Evolutionary conservation across 2,113 vertebrate species (phyloP).

Genomic region (Dunckerocampus dactyliophorus): DNA sequence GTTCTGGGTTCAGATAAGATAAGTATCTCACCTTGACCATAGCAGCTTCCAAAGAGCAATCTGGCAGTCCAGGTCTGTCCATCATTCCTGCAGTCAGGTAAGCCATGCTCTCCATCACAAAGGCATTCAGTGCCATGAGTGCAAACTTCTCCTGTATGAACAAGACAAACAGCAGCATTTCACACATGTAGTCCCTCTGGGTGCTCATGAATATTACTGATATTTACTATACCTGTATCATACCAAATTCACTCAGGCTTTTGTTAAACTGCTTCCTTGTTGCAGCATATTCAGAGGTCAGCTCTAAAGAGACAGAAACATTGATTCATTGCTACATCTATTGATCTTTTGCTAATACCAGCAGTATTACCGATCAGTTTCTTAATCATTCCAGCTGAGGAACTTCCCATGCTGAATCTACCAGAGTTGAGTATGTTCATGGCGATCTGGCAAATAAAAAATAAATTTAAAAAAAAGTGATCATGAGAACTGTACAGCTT

Average conservation of each 20-base stretch:
- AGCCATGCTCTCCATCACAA: conserved; percentile 98
- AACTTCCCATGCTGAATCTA: conserved; percentile 92
- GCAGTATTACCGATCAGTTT: conserved; percentile 82
- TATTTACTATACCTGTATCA: conserved; percentile 84
- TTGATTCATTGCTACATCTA: neutral
- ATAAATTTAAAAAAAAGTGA: neutral
- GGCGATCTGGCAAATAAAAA: conserved; percentile 76
- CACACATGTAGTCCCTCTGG: neutral
- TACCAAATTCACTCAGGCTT: conserved; percentile 87
- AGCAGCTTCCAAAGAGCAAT: conserved; percentile 93
- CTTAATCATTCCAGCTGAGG: conserved; percentile 85
- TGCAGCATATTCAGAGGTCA: conserved; percentile 86
- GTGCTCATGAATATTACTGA: neutral
- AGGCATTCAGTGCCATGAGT: conserved; percentile 84
- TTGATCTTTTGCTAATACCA: neutral
- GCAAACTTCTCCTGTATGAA: conserved; percentile 88
- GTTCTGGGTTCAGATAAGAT: no score
- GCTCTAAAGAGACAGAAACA: conserved; percentile 57
- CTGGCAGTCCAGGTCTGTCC: conserved; percentile 85
- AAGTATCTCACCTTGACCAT: conserved; percentile 86
- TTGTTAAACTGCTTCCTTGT: conserved; percentile 91
- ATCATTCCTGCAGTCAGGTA: conserved; percentile 96
- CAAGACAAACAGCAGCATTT: neutral
- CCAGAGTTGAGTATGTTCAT: conserved; percentile 94
- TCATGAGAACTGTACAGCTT: no score